Base-by-base conservation (phyloP, 2,113 vertebrate genomes). In the Illadopsis cleaveri region DNA sequence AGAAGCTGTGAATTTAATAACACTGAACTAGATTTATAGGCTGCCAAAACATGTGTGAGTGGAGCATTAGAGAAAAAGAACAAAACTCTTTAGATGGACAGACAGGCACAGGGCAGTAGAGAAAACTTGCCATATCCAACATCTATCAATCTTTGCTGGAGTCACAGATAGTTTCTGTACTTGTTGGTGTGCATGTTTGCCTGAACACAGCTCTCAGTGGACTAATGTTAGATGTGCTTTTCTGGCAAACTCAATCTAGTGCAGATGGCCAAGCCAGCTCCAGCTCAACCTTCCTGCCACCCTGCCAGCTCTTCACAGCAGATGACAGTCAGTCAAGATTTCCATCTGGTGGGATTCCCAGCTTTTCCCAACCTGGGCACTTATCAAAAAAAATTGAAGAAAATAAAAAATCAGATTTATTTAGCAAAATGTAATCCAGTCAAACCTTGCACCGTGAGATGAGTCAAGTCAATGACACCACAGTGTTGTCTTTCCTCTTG, bases 341-440 rank as follows among this genome's bases (percentile, higher is more conserved):
- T 93, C 95, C 91, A 92, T 83, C 78, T 94, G 94, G 61, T 95
- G 84, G 93, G 70, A 82, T 90, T 94, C 89, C 91, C 91, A 95
- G 78, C 25, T 86, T 92, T 79, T 93, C 33, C n/a, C 54, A 82
- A 79, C 62, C 81, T 90, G 75, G 18, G 86, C 31, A 44, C 37
- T 75, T 54, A 81, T 72, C 7, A 31, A 0, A 12, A 57, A 79
- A 61, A 80, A 76, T 2, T 2, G 7, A 82, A 40, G 7, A 23
- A 68, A 50, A 68, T 42, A 56, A 72, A 60, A 53, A 72, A 42
- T 44, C 56, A 25, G 77, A 45, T 69, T 47, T 11, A 50, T 72
- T 88, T 92, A 57, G 50, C 33, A 93, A 80, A 93, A 89, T 22
- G 6, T 70, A 90, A 70, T 90, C 58, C 54, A 68, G 31, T 31